Conservation (phyloP, 2,797 vertebrate species). For the Mareca strepera region DNA sequence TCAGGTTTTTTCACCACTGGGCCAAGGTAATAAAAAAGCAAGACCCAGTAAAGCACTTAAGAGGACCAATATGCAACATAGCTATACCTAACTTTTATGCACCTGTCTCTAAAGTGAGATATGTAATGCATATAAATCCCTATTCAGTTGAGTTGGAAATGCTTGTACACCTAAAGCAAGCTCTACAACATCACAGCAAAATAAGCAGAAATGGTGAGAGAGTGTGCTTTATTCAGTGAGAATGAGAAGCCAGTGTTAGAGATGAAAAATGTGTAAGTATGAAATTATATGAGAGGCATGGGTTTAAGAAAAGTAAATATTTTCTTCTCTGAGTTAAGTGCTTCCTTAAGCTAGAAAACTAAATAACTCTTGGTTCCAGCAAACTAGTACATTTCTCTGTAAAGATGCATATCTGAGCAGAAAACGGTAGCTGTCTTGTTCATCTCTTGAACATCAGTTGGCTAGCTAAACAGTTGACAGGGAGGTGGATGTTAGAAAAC, state of each 20-base stretch:
- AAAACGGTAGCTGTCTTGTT: not conserved
- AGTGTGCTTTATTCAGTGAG: not conserved
- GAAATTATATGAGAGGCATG: fast-evolving
- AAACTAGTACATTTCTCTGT: not conserved
- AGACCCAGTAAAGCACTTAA: not conserved
- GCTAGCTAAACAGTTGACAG: not conserved
- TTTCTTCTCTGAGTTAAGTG: not conserved
- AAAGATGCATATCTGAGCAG: not conserved
- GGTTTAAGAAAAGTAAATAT: not conserved
- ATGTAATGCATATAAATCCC: not conserved
- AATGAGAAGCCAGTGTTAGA: not conserved
- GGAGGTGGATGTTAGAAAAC: not conserved
- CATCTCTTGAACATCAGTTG: not conserved
- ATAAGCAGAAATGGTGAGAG: not conserved
- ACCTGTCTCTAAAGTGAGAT: not conserved
- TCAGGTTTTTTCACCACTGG: not conserved
- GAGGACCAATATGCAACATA: not conserved
- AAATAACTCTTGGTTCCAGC: not conserved
- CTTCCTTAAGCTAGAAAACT: not conserved
- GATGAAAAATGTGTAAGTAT: not conserved
- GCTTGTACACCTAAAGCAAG: not conserved
- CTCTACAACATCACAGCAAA: not conserved
- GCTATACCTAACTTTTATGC: not conserved
- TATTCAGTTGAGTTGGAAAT: not conserved
- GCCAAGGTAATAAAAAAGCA: not conserved